phyloP scores from a whole-genome alignment of 2,797 vertebrate species.

The Gymnodraco acuticeps region DNA sequence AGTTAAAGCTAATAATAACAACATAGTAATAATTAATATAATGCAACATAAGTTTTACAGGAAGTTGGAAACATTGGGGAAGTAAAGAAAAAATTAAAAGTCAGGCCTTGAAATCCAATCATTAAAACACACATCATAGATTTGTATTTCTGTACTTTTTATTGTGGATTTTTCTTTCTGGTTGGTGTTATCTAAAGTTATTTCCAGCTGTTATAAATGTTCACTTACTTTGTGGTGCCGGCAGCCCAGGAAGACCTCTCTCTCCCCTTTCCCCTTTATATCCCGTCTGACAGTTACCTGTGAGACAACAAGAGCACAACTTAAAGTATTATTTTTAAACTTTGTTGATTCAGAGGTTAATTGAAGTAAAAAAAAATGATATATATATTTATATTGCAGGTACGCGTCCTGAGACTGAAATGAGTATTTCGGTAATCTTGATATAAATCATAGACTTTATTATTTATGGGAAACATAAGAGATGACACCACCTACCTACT shows the following conservation, averaged over 20 bases:
- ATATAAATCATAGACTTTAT: too few species aligned
- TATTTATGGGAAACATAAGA: background rate
- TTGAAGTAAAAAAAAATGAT: background rate
- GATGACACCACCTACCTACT: conserved; percentile 52
- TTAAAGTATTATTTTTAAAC: background rate
- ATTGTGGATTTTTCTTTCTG: background rate
- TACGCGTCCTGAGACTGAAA: background rate
- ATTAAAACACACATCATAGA: background rate
- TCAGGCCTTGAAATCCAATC: background rate
- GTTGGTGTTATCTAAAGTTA: background rate
- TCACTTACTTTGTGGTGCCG: conserved; percentile 79
- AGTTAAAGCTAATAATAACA: background rate
- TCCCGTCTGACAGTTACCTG: conserved; percentile 74
- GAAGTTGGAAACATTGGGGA: background rate
- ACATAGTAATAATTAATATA: background rate
- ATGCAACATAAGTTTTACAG: background rate
- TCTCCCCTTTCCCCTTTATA: conserved; percentile 94
- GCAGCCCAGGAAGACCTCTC: conserved; percentile 88
- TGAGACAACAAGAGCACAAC: conserved; percentile 6
- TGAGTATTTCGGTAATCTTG: too few species aligned
- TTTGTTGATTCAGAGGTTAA: background rate
- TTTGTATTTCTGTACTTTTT: background rate
- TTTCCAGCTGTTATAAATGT: background rate
- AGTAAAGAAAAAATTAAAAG: background rate
- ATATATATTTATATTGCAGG: background rate